Conservation (phyloP, 2,888 invertebrate species). For the Eucriotettix oculatus region DNA sequence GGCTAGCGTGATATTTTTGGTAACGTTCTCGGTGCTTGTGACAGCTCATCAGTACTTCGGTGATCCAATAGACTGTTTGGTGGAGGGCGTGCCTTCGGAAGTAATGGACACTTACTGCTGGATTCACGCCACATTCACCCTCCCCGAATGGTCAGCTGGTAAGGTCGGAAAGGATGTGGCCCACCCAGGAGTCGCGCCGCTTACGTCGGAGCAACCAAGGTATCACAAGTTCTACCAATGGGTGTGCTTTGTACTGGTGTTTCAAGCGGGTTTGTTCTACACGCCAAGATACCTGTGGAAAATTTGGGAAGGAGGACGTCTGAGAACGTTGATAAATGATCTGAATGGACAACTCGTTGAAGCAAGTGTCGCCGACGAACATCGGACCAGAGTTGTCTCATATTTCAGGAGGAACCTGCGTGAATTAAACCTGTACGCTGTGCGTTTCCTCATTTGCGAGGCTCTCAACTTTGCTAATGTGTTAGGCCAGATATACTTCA, state of each 20-base stretch:
- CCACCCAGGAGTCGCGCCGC: constrained; percentile 64
- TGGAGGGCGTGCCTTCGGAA: constrained; percentile 68
- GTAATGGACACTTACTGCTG: constrained; percentile 60
- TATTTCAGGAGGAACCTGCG: constrained; percentile 21
- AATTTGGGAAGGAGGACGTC: constrained; percentile 62
- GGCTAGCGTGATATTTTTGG: constrained; percentile 75
- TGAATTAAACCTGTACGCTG: constrained; percentile 13
- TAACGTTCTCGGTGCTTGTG: constrained; percentile 82
- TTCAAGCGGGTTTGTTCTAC: constrained; percentile 68
- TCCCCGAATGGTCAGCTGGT: constrained; percentile 63
- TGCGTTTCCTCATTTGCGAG: constrained; percentile 22
- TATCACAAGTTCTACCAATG: constrained; percentile 93
- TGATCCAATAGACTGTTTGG: constrained; percentile 90
- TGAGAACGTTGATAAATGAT: constrained; percentile 58
- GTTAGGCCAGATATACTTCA: constrained; percentile 24
- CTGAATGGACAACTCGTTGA: constrained; percentile 61
- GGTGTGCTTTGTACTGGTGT: constrained; percentile 75
- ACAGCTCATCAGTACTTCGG: constrained; percentile 91
- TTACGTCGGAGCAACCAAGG: constrained; percentile 63
- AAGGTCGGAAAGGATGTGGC: constrained; percentile 65
- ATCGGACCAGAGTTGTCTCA: constrained; percentile 35
- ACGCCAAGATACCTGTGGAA: constrained; percentile 74
- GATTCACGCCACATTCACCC: constrained; percentile 60
- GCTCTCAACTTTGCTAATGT: constrained; percentile 14
- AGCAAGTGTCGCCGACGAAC: constrained; percentile 62